These are phyloP conservation scores for Ophthalmolycus amberensis DNA, from an alignment of 2,113 vertebrate species.

Conservation along the genomic window DNA sequence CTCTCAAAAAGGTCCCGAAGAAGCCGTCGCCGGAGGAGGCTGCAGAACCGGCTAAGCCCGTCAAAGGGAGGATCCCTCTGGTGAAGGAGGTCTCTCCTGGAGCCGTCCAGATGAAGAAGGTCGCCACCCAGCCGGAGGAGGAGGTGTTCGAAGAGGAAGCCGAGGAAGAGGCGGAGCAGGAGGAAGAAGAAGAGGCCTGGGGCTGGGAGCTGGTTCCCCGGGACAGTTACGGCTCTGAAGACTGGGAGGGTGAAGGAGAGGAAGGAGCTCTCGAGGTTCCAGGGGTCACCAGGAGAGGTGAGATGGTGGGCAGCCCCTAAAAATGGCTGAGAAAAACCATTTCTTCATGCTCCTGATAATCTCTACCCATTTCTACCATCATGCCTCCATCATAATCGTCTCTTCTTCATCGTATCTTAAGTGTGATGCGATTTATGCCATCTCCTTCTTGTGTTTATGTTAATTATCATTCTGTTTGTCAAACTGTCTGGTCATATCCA, in stretches of 20 bases:
- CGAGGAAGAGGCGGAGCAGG: constrained; percentile 54
- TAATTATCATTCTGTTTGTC: constrained; percentile 24
- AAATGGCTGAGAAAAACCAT: constrained; percentile 65
- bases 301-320: constrained; percentile 79
- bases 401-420: constrained; percentile 51
- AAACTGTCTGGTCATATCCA: constrained; percentile 24
- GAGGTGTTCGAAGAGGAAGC: constrained; percentile 80
- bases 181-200: constrained; percentile 79
- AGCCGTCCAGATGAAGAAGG: constrained; percentile 80
- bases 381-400: constrained; percentile 56
- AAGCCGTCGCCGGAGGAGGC: constrained; percentile 67
- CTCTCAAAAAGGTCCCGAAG: constrained; percentile 68
- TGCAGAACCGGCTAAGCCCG: constrained; percentile 43
- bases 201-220: constrained; percentile 83
- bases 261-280: constrained; percentile 86
- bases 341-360: constrained; percentile 74
- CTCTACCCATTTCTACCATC: constrained; percentile 62
- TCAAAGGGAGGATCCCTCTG: constrained; percentile 64
- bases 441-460: constrained; percentile 23
- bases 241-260: constrained; percentile 81
- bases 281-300: constrained; percentile 89
- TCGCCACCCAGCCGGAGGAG: constrained; percentile 81
- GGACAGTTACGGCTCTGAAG: constrained; percentile 79
- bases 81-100: constrained; percentile 82
- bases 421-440: constrained; percentile 20